Percentiles rank a stretch among this genome's conserved stretches.
phyloP scores from a whole-genome alignment of 2,797 vertebrate genomes.

The Cyprinella venusta region DNA sequence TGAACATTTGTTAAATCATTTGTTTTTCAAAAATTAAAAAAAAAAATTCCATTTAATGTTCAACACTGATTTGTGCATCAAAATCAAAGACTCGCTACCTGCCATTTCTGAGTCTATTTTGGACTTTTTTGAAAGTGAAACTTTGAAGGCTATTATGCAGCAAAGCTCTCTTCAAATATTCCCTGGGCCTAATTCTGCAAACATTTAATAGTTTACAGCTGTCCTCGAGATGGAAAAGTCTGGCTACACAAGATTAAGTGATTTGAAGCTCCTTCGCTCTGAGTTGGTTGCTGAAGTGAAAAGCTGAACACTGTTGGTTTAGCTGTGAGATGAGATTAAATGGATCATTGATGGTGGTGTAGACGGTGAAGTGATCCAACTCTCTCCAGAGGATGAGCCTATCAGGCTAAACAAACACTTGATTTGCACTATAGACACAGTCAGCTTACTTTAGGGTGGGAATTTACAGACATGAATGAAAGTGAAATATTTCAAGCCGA shows the following conservation, averaged over 20 bases:
- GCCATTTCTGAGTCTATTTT: not conserved
- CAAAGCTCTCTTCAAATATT: not conserved
- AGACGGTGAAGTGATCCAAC: constrained; percentile 84
- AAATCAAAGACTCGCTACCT: not conserved
- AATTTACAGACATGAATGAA: constrained; percentile 5
- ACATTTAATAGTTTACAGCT: constrained; percentile 20
- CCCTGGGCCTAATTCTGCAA: not conserved
- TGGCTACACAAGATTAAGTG: not conserved
- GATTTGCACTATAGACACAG: constrained; percentile 66
- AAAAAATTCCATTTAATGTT: not conserved
- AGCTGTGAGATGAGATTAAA: constrained; percentile 89
- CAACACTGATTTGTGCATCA: not conserved
- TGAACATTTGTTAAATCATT: too few relatives aligned
- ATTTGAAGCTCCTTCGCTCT: constrained; percentile 2
- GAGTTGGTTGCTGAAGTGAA: constrained; percentile 67
- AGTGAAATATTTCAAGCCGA: not conserved
- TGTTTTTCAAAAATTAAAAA: too few relatives aligned
- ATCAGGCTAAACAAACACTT: constrained; percentile 90
- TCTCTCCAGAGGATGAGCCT: constrained; percentile 81
- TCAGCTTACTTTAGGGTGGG: constrained; percentile 55
- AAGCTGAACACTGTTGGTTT: constrained; percentile 74
- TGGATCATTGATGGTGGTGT: constrained; percentile 91
- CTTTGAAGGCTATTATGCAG: not conserved
- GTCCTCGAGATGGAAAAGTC: constrained; percentile 6
- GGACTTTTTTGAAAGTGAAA: not conserved